Base-by-base conservation (phyloP, 2,797 vertebrate species). In the Clarias fuscus region DNA sequence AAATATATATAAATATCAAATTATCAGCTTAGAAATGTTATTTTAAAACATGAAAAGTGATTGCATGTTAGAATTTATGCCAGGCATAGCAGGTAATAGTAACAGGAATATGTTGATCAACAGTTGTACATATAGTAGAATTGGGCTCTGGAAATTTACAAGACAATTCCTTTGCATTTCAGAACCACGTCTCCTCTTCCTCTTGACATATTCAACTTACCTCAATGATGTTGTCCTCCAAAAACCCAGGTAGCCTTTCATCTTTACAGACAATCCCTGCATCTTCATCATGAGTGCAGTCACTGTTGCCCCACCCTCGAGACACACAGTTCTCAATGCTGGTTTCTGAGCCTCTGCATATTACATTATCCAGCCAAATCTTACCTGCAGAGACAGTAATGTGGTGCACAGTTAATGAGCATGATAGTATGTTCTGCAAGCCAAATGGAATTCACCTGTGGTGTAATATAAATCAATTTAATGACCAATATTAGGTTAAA, bases 301-400 rank as follows among this genome's bases (percentile, higher is more conserved):
- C 98, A 0, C 97, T 99, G 95, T 97, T 98, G 2, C 98, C 98
- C 98, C 98, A 99, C 80, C 98, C 98, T 1, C 97, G 96, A 30
- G 97, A 98, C 82, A 91, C 94, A 91, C 98, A 99, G 80, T 95
- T 90, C 0, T 92, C 92, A 0, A 99, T 95, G 91, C 95, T 96
- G 89, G 89, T 96, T 94, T 99, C 97, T 0, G 91, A 92, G 33
- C 98, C 97, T 0, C 64, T 92, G 71, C 98, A 99, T 86, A 93
- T 95, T 84, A 99, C 93, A 0, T 99, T 99, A 93, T 99, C 98
- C 94, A 99, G 94, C 98, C 98, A 99, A 94, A 99, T 98, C 86
- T 95, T 96, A 70, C 98, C 98, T 99, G 94, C 15, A 91, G 17
- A 59, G n/a, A 86, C 24, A 87, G 58, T 30, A 27, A 86, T 79